Evolutionary conservation across 2,113 vertebrate genomes (phyloP).

Genomic region (Trachemys scripta): DNA sequence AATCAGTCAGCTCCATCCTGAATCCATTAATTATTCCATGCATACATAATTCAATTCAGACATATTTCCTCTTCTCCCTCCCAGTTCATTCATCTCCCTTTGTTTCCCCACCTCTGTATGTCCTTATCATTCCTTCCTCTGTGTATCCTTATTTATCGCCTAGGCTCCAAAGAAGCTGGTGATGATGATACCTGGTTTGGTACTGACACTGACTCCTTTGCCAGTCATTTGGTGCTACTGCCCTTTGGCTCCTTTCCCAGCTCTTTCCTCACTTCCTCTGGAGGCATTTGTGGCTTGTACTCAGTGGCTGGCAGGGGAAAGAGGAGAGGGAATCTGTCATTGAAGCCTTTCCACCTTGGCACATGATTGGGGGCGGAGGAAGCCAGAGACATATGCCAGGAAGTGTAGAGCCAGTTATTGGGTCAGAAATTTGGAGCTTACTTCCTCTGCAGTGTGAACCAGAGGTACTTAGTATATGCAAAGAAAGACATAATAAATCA

Average conservation of each 20-base stretch:
- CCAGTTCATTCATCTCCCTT: neutral
- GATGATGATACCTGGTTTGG: neutral
- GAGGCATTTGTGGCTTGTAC: conserved; percentile 15
- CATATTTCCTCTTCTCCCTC: neutral
- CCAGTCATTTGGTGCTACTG: neutral
- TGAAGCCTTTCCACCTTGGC: conserved; percentile 24
- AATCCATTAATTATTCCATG: neutral
- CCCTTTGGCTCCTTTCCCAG: conserved; percentile 37
- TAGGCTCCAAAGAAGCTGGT: neutral
- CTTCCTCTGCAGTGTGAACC: neutral
- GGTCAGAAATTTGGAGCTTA: neutral
- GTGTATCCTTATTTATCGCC: accelerated
- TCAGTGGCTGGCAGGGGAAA: conserved; percentile 12
- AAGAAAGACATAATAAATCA: neutral
- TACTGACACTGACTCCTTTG: conserved; percentile 17
- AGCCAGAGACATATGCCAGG: conserved; percentile 21
- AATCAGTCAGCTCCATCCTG: neutral
- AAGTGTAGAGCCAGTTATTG: conserved; percentile 4
- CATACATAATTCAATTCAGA: neutral
- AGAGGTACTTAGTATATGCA: neutral
- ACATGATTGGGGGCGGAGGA: neutral
- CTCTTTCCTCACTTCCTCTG: neutral
- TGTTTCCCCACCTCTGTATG: neutral
- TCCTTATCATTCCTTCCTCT: neutral
- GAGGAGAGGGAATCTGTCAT: neutral